A percentile compares a stretch with the other conserved stretches of the same genome.
Evolutionary conservation across 2,888 invertebrate genomes (phyloP).

Genomic region (Coenonympha arcania): DNA sequence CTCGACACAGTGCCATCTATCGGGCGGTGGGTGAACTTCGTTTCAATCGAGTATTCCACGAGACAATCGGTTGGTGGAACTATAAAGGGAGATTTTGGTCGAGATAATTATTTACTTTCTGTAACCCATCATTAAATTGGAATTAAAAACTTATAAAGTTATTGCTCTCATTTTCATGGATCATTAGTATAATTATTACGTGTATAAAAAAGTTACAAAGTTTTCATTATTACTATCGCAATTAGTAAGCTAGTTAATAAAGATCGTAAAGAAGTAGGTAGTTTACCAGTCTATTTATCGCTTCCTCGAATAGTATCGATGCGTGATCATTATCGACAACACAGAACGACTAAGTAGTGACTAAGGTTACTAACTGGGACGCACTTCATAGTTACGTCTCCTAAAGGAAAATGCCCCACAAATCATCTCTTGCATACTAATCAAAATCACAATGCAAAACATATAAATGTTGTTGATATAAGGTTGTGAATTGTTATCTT

Average conservation of each 20-base stretch:
- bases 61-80: too few relatives aligned
- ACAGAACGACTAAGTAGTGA: too few relatives aligned
- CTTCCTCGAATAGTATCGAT: constrained; percentile 3
- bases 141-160: too few relatives aligned
- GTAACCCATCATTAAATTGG: too few relatives aligned
- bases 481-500: background rate
- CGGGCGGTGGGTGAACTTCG: too few relatives aligned
- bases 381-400: constrained; percentile 1
- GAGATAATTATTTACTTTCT: too few relatives aligned
- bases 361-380: background rate
- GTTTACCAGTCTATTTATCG: background rate
- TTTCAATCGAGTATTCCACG: too few relatives aligned
- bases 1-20: too few relatives aligned
- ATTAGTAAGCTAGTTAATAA: background rate
- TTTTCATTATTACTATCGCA: background rate
- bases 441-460: constrained; percentile 9
- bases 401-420: constrained; percentile 16
- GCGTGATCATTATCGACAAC: constrained; percentile 1
- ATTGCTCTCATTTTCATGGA: too few relatives aligned
- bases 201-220: too few relatives aligned
- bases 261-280: background rate
- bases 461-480: background rate
- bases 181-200: too few relatives aligned
- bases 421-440: constrained; percentile 18
- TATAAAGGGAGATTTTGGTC: too few relatives aligned